phyloP scores from a whole-genome alignment of 1,140 invertebrate species.

The Aradophagus sp. region DNA sequence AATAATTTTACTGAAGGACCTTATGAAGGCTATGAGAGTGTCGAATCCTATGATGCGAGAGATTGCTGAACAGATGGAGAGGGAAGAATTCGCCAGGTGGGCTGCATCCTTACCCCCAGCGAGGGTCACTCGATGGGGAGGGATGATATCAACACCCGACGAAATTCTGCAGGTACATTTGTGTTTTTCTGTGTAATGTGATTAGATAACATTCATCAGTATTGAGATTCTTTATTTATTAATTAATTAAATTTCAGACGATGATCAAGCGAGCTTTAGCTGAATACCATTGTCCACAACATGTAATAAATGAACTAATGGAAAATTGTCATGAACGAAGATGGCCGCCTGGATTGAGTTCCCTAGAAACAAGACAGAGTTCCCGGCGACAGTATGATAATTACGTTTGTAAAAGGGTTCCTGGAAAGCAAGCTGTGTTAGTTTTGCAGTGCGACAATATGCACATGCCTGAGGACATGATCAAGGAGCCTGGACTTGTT shows the following conservation, averaged over 20 bases:
- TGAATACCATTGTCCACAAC: constrained; percentile 92
- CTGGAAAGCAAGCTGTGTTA: constrained; percentile 95
- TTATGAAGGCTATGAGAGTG: constrained; percentile 91
- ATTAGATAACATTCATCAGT: too few relatives aligned
- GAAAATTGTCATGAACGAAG: constrained; percentile 96
- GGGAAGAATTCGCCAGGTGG: constrained; percentile 95
- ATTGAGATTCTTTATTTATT: constrained; percentile 12
- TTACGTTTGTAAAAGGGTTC: constrained; percentile 94
- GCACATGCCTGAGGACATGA: constrained; percentile 96
- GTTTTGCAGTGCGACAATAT: constrained; percentile 95
- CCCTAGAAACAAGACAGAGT: constrained; percentile 93
- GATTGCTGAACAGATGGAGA: constrained; percentile 93
- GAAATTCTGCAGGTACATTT: constrained; percentile 89
- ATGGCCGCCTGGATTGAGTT: constrained; percentile 94
- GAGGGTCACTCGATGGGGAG: constrained; percentile 94
- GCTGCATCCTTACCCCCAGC: constrained; percentile 88
- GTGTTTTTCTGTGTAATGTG: too few relatives aligned
- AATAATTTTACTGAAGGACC: constrained; percentile 91
- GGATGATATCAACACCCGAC: constrained; percentile 98
- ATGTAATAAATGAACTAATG: constrained; percentile 95
- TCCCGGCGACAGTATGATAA: constrained; percentile 94
- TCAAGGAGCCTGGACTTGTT: constrained; percentile 96
- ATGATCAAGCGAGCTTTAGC: constrained; percentile 94
- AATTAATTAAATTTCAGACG: constrained; percentile 76
- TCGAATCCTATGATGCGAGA: constrained; percentile 92